Evolutionary conservation across 2,113 vertebrate genomes (phyloP), one percentile per base, ranked within the genome.

Genomic region (Nannospalax galili): DNA sequence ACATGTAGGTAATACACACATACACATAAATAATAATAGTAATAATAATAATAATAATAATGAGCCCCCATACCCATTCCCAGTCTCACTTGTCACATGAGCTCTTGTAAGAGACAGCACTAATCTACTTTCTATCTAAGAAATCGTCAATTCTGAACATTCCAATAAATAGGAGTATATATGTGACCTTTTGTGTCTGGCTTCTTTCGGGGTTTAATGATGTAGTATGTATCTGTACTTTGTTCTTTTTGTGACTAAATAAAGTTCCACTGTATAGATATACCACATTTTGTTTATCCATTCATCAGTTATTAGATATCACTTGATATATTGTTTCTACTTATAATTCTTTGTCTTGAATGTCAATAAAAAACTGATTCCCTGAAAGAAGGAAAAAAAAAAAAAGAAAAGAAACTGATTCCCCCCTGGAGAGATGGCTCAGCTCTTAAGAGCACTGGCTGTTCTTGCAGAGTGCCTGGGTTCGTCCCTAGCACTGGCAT

Each of bases 291-390:
- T 88, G 22, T n/a, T 80, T 84, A 64, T 69, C 16, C 5, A 37
- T 84, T 94, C 52, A 88, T 91, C 40, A 78, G 3, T 37, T 88
- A 60, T 77, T 80, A 3, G 56, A 77, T 15, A 69, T 58, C 42
- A 64, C 28, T 60, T 82, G n/a, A 62, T 78, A 40, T 65, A 60
- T 84, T 84, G 16, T 80, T 85, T 95, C 16, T 20, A 77, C 26
- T 30, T 75, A 58, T 17, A 80, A 67, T 42, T 94, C 42, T 62
- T 35, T 92, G 28, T 62, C 12, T 73, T 64, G 20, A 32, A 1
- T 32, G 24, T 91, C 26, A 75, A 95, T 80, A 92, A 88, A 35
- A 75, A 93, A 58, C 10, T 84, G 62, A 84, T 48, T 52, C 48
- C 11, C 48, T 52, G 48, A 11, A 11, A 11, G 48, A 52, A 52